phyloP scores from a whole-genome alignment of 2,888 invertebrate species.

The Cheilosia soror region DNA sequence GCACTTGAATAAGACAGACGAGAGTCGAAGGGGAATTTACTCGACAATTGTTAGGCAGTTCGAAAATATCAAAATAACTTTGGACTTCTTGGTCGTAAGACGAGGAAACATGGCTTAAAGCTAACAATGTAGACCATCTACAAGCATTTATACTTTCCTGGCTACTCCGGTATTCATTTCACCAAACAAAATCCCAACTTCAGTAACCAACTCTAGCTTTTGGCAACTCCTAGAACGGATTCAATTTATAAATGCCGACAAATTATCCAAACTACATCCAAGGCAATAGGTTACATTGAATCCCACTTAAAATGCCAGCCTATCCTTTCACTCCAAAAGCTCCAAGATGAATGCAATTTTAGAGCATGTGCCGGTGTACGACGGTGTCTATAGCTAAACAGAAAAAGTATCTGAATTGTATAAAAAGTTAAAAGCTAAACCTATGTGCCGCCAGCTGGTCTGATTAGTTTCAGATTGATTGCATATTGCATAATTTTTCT shows the following conservation, averaged over 20 bases:
- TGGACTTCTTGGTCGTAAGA: no score
- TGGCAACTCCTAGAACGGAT: not conserved
- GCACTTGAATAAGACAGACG: no score
- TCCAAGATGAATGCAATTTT: constrained; percentile 10
- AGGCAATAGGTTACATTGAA: constrained; percentile 34
- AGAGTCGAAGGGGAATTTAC: no score
- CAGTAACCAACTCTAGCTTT: not conserved
- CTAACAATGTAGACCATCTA: no score
- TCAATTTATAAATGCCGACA: not conserved
- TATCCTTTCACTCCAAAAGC: constrained; percentile 35
- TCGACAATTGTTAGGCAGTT: no score
- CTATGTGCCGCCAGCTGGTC: constrained; percentile 68
- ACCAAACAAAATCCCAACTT: no score
- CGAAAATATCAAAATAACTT: no score
- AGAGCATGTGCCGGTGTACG: not conserved
- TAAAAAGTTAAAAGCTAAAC: constrained; percentile 27
- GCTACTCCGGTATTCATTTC: no score
- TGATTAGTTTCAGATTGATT: constrained; percentile 74
- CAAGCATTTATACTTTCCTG: no score
- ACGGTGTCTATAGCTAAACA: not conserved
- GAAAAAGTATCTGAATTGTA: constrained; percentile 35
- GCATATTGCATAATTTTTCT: constrained; percentile 69
- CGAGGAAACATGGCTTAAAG: no score
- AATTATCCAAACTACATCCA: not conserved
- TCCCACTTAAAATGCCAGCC: constrained; percentile 44